Base-by-base conservation (phyloP, 1,140 invertebrate species). In the Drosophila jambulina region DNA sequence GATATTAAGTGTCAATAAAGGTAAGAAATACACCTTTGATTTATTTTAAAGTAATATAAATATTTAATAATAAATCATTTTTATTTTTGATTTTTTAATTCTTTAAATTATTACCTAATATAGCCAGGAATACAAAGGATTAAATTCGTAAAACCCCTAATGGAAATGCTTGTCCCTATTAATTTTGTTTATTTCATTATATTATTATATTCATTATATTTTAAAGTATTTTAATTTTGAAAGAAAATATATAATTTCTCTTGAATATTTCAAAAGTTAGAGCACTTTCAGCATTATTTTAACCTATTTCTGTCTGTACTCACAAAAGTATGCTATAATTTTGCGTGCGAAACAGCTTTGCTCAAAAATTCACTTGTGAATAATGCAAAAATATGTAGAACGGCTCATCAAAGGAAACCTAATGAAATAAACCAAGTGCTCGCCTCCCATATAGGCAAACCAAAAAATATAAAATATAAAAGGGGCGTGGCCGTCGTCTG, bases 381-480 rank as follows among this genome's bases (percentile, higher is more conserved):
- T 72, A 49, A 72, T 60, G 43, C 56, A 58, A 67, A 61, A 62
- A 74, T 59, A 71, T 71, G 68, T 71, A 58, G 70, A 57, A 57
- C 69, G 25, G 49, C 59, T 74, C 80, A 78, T 82, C 68, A 82
- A 74, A 82, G 45, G 42, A 49, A 65, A 71, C 60, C 40, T 62
- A 54, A 62, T 69, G 59, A 82, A 63, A 64, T 64, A 82, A 78
- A 61, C 75, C 64, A 82, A 74, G 79, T 77, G 53, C 64, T 63
- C 21, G 53, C 36, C 27, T 19, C 3, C 34, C 64, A 57, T 69
- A 61, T 61, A 36, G 64, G 34, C 34, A 42, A 9, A 38, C 19
- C 32, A 45, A 54, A 40, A 48, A 59, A 40, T 40, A 40, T 8
- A n/a, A 63, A 27, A 60, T 40, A 42, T 60, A 65, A 62, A 65